Base-by-base conservation (phyloP, 2,797 vertebrate genomes). In the Megalops cyprinoides region DNA sequence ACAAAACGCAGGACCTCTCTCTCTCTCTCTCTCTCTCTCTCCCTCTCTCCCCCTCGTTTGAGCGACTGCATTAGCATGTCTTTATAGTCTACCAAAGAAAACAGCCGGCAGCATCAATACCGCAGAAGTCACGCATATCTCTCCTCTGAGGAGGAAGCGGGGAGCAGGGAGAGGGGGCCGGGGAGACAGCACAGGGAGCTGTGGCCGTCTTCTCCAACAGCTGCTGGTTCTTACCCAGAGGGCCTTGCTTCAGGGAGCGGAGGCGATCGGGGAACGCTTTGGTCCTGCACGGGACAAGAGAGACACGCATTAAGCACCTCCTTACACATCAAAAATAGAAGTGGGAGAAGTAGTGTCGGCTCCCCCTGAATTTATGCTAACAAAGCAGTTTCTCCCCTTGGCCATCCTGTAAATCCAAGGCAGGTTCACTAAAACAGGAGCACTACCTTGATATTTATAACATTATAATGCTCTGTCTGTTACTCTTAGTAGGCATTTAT, bases 61-160 rank as follows among this genome's bases (percentile, higher is more conserved):
- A 87, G 90, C 90, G 88, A 89, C 88, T 86, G 82, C 89, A 94
- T 94, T 95, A 91, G 91, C 93, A 95, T 95, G 91, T 94, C 94
- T 93, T 91, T 91, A 94, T 92, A 94, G 91, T 93, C 91, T 90
- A 93, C 89, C 89, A 92, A 92, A 93, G 91, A 93, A 94, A 95
- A 95, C 92, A 92, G 92, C 93, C 92, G 65, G 81, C 90, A 93
- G 92, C 91, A 89, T 90, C 91, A 94, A 89, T 87, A 91, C 87
- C 86, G 89, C 82, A 92, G 92, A 91, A 94, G 89, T 91, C 82
- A 83, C 84, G 87, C 87, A 92, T 92, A 90, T 90, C 92, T 78
- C 76, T 69, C 46, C 46, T 67, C 49, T 20, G 90, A 92, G 92
- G 89, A 91, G 89, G 87, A 77, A 87, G 90, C 85, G 87, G 84